A percentile compares a stretch with the other conserved stretches of the same genome.
Evolutionary conservation across 2,888 invertebrate genomes (phyloP).

Genomic region (Tanypteryx hageni): DNA sequence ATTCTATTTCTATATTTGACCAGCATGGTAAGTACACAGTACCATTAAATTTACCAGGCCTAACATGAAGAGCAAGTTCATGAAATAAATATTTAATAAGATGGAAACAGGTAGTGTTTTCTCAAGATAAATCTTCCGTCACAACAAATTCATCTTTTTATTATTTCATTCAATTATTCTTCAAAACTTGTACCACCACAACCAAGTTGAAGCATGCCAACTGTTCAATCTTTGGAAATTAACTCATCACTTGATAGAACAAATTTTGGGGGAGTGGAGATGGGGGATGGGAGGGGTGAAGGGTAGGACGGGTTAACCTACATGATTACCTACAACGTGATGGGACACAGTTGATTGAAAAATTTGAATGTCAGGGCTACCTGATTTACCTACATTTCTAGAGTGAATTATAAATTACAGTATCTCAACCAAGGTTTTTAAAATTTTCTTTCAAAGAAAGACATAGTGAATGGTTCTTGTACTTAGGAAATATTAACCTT

Average conservation of each 20-base stretch:
- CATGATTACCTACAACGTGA: conserved; percentile 57
- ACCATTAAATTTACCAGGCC: conserved; percentile 68
- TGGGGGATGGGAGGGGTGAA: background rate
- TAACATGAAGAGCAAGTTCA: conserved; percentile 65
- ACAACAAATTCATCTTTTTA: conserved; percentile 64
- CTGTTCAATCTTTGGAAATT: conserved; percentile 60
- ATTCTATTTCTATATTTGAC: conserved; percentile 68
- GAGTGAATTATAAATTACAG: conserved; percentile 62
- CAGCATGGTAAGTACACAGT: conserved; percentile 69
- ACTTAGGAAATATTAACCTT: conserved; percentile 60
- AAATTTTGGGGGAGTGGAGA: background rate
- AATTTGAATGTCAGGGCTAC: conserved; percentile 62
- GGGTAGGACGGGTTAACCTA: conserved; percentile 53
- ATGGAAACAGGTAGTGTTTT: conserved; percentile 62
- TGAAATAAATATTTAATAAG: conserved; percentile 65
- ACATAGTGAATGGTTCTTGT: conserved; percentile 59
- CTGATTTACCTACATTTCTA: conserved; percentile 62
- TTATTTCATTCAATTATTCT: conserved; percentile 62
- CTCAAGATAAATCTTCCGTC: conserved; percentile 62
- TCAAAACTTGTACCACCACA: conserved; percentile 63
- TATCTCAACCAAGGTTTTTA: conserved; percentile 48
- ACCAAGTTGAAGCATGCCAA: conserved; percentile 62
- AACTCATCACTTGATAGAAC: conserved; percentile 61
- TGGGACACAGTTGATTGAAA: conserved; percentile 62
- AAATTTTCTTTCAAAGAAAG: conserved; percentile 60